Percentiles rank a stretch among this genome's conserved stretches.
phyloP scores from a whole-genome alignment of 2,113 vertebrate species.

The Brachyhypopomus occidentalis region DNA sequence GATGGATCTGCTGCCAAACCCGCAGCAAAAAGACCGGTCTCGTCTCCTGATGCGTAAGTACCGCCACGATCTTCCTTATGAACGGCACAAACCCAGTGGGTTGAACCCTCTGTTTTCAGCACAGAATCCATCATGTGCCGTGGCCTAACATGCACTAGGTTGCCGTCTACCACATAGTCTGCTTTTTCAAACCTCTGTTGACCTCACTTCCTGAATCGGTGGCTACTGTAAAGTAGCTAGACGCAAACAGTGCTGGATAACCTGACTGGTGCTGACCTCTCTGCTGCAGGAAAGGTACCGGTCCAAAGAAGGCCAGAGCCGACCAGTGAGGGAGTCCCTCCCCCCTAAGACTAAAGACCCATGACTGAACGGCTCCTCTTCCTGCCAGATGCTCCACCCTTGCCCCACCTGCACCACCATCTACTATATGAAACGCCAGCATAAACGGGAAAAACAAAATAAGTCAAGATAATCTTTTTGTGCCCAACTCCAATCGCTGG shows the following conservation, averaged over 20 bases:
- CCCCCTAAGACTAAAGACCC: conserved; percentile 46
- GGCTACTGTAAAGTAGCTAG: neutral
- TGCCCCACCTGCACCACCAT: conserved; percentile 24
- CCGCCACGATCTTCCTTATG: neutral
- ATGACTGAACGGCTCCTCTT: conserved; percentile 53
- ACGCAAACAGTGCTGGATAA: neutral
- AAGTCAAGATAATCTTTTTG: conserved; percentile 25
- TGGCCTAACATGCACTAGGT: too few relatives aligned
- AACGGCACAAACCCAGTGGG: neutral
- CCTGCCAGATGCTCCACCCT: conserved; percentile 46
- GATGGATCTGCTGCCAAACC: conserved; percentile 78
- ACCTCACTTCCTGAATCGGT: too few relatives aligned
- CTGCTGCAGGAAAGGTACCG: conserved; percentile 75
- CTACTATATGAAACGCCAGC: conserved; percentile 27
- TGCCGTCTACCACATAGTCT: too few relatives aligned
- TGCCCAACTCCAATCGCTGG: conserved; percentile 48
- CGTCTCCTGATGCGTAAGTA: conserved; percentile 79
- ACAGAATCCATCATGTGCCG: too few relatives aligned
- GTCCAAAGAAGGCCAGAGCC: conserved; percentile 83
- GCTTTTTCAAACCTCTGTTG: too few relatives aligned
- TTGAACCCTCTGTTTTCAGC: too few relatives aligned
- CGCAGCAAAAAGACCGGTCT: conserved; percentile 76
- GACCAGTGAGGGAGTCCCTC: conserved; percentile 75
- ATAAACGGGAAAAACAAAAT: conserved; percentile 13
- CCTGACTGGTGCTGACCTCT: neutral